Conservation (phyloP, 2,797 vertebrate genomes). For the Tangara arthus region DNA sequence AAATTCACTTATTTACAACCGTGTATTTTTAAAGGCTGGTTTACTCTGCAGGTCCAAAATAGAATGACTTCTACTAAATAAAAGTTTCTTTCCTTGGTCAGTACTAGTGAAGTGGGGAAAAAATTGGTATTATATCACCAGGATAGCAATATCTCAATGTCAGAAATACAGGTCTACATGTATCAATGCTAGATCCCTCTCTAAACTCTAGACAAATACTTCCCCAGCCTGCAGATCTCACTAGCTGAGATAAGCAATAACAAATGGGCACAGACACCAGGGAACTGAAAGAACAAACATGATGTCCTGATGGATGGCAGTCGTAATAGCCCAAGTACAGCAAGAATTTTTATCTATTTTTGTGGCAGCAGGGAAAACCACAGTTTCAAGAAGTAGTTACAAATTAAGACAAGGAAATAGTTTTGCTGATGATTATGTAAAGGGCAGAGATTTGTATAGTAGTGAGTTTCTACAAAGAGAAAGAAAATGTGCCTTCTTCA, state of each 20-base stretch:
- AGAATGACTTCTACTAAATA: neutral
- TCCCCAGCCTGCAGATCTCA: neutral
- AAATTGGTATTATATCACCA: too few relatives aligned
- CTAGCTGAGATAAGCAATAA: neutral
- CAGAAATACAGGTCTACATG: neutral
- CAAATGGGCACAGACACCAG: neutral
- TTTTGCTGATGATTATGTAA: neutral
- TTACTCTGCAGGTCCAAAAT: neutral
- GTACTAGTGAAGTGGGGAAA: neutral
- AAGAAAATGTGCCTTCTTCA: neutral
- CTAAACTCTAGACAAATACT: neutral
- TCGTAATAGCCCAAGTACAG: fast-evolving
- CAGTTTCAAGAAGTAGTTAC: neutral
- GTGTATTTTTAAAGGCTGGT: neutral
- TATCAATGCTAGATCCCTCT: neutral
- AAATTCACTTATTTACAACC: neutral
- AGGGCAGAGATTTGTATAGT: neutral
- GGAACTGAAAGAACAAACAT: neutral
- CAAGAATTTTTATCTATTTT: neutral
- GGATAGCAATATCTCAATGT: neutral
- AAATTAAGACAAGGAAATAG: neutral
- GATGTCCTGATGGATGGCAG: neutral
- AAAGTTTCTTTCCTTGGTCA: neutral
- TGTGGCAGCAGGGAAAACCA: neutral
- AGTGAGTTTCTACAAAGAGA: neutral